Conservation (phyloP, 1,140 invertebrate genomes). For the Sycobia sp. region DNA sequence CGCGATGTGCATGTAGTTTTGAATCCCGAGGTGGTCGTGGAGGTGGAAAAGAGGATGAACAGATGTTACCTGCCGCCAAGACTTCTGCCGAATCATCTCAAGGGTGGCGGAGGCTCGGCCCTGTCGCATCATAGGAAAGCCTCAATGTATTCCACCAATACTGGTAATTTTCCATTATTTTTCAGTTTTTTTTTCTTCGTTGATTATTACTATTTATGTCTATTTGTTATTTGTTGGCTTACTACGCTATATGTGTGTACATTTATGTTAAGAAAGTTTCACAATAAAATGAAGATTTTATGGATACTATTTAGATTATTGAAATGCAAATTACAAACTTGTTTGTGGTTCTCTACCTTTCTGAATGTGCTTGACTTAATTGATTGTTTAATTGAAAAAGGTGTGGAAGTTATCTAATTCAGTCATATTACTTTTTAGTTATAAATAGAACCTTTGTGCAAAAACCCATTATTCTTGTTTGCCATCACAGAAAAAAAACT, state of each 20-base stretch:
- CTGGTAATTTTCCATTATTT: constrained; percentile 51
- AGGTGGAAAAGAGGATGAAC: constrained; percentile 88
- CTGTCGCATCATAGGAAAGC: constrained; percentile 58
- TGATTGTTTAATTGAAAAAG: too few species aligned
- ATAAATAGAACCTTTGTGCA: too few species aligned
- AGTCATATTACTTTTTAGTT: too few species aligned
- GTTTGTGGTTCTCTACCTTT: too few species aligned
- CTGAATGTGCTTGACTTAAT: too few species aligned
- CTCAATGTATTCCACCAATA: constrained; percentile 55
- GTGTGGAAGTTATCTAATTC: too few species aligned
- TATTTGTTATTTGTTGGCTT: constrained; percentile 24
- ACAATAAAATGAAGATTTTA: too few species aligned
- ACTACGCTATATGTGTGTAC: background rate
- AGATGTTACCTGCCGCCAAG: constrained; percentile 76
- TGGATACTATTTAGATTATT: too few species aligned
- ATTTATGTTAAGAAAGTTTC: constrained; percentile 2
- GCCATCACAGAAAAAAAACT: too few species aligned
- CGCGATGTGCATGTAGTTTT: constrained; percentile 70
- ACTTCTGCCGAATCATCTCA: constrained; percentile 61
- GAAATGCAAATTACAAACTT: too few species aligned
- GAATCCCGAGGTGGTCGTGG: constrained; percentile 83
- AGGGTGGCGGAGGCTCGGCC: constrained; percentile 50
- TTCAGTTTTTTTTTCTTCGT: constrained; percentile 29
- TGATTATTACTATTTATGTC: background rate
- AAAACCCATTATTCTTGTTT: too few species aligned